Evolutionary conservation across 2,888 invertebrate species (phyloP).

Genomic region (Volucella inflata): DNA sequence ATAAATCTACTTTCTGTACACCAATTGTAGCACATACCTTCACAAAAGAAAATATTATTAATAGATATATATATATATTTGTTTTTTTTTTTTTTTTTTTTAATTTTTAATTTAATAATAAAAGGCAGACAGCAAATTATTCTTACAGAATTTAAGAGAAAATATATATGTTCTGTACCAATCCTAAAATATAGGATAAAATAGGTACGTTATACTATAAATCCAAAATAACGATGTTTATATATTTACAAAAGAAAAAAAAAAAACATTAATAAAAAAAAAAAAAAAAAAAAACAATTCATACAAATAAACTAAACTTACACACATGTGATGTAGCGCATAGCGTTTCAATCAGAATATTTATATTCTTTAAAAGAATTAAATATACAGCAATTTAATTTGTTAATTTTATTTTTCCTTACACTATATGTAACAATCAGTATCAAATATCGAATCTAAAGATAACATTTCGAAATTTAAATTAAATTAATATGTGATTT

Average conservation of each 20-base stretch:
- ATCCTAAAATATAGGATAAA: constrained; percentile 18
- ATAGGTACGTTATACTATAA: constrained; percentile 33
- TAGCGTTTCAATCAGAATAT: constrained; percentile 65
- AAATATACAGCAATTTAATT: constrained; percentile 10
- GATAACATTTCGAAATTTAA: neutral
- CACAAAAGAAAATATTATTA: neutral
- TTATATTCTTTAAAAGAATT: constrained; percentile 43
- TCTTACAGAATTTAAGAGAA: constrained; percentile 13
- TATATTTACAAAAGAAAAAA: constrained; percentile 29
- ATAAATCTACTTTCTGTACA: constrained; percentile 37
- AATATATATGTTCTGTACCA: constrained; percentile 43
- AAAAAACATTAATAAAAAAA: constrained; percentile 9
- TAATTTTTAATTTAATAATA: too few relatives aligned
- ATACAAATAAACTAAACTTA: neutral
- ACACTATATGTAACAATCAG: neutral
- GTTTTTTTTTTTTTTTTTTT: constrained; percentile 11
- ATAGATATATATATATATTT: neutral
- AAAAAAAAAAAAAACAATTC: constrained; percentile 20
- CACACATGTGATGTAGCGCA: constrained; percentile 69
- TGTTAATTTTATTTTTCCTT: neutral
- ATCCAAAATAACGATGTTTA: constrained; percentile 28
- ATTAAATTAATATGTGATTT: neutral
- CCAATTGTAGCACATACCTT: constrained; percentile 33
- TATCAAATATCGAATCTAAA: neutral
- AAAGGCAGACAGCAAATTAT: constrained; percentile 1